phyloP scores from a whole-genome alignment of 2,888 invertebrate genomes.

The Drosophila cracens region DNA sequence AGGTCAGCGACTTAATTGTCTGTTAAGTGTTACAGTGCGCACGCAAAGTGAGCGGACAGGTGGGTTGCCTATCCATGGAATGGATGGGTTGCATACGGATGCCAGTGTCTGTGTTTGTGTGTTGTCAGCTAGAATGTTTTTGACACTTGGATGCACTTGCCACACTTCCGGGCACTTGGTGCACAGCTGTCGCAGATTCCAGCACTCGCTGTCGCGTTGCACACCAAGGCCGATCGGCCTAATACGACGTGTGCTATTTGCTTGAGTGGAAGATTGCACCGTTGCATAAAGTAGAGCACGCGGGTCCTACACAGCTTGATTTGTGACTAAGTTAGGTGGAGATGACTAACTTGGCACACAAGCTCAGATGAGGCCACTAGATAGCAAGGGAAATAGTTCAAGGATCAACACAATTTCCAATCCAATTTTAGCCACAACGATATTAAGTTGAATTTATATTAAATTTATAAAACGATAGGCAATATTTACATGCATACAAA shows the following conservation, averaged over 20 bases:
- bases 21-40: constrained; percentile 75
- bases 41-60: constrained; percentile 43
- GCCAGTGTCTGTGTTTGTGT: constrained; percentile 18
- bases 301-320: neutral
- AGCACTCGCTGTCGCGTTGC: constrained; percentile 1
- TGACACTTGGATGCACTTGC: constrained; percentile 61
- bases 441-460: neutral
- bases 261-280: constrained; percentile 5
- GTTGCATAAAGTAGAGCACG: neutral
- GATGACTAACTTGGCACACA: neutral
- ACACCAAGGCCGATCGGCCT: constrained; percentile 29
- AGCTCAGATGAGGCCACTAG: neutral
- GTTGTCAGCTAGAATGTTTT: constrained; percentile 47
- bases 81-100: constrained; percentile 1
- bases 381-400: neutral
- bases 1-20: constrained; percentile 78
- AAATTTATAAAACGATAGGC: neutral
- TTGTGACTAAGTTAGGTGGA: neutral
- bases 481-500: neutral
- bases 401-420: neutral
- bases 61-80: neutral
- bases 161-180: constrained; percentile 52
- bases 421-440: neutral
- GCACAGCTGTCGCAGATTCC: constrained; percentile 17
- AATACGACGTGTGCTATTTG: constrained; percentile 42